Evolutionary conservation across 2,888 invertebrate species (phyloP), one percentile per base, ranked within the genome.

Genomic region (Ceraclea dissimilis): DNA sequence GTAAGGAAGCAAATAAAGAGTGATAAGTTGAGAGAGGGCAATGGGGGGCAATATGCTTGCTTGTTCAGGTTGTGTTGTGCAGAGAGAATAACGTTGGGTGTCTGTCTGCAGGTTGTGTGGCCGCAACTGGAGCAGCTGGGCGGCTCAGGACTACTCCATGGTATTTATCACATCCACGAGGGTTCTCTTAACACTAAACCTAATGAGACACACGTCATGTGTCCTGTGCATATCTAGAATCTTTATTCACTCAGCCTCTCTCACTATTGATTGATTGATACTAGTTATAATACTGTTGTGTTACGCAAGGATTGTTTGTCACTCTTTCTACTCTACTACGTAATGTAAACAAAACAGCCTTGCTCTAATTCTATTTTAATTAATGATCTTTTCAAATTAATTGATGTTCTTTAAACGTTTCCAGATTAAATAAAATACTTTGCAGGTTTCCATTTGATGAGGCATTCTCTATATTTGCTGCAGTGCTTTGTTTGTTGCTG

Each of bases 101-200:
- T 76, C 76, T 78, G 74, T 77, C 78, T 77, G 76, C 78, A 78
- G 78, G 71, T 76, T 76, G 75, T 72, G 76, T 75, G 74, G 61
- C 70, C 74, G 77, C 59, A 60, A 77, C 75, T 75, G 72, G 61
- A 54, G 74, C 76, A 64, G 75, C 71, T 72, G 19, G 51, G 70
- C 72, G 72, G 39, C 31, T 44, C 53, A 46, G 53, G 56, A 48
- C 59, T 34, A 46, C 56, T 51, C 44, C 53, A 76, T 75, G 76
- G 77, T 77, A 76, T 73, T 71, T 77, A 77, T 75, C 78, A 39
- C 39, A 39, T 61, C 53, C 54, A 54, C 54, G 58, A 62, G 60
- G 60, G 62, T 60, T 62, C 62, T 55, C 60, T 59, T 51, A 76
- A 57, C 75, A 74, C 76, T 75, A 73, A 66, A 72, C 66, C 70